Evolutionary conservation across 2,113 vertebrate genomes (phyloP).

Genomic region (Vidua chalybeata): DNA sequence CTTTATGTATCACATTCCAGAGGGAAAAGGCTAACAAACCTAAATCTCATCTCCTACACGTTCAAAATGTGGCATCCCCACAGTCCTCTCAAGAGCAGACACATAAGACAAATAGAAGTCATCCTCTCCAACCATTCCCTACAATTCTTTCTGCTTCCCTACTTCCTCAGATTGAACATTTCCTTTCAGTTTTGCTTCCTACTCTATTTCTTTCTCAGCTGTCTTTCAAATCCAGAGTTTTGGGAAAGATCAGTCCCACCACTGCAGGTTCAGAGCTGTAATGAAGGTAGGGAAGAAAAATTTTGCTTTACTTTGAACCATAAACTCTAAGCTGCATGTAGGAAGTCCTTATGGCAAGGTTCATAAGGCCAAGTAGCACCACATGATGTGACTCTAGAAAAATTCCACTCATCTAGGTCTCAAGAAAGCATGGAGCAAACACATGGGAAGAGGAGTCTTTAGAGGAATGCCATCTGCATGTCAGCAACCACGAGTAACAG

Average conservation of each 20-base stretch:
- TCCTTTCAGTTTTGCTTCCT: not conserved
- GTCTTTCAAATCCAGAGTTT: not conserved
- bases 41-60: not conserved
- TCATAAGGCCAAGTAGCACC: not conserved
- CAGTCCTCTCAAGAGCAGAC: not conserved
- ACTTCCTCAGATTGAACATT: not conserved
- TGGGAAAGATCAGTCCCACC: not conserved
- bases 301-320: not conserved
- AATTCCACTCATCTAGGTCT: not conserved
- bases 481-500: not conserved
- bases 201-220: not conserved
- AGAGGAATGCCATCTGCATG: not conserved
- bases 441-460: not conserved
- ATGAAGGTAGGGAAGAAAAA: not conserved
- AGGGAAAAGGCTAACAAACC: not conserved
- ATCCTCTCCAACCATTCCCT: not conserved
- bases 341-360: not conserved
- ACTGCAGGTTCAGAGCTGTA: not conserved
- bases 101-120: not conserved
- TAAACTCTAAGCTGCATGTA: not conserved
- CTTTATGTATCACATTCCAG: not conserved
- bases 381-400: fast-evolving
- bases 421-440: not conserved
- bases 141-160: not conserved
- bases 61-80: not conserved